Evolutionary conservation across 2,113 vertebrate species (phyloP).

Genomic region (Poeciliopsis occidentalis): DNA sequence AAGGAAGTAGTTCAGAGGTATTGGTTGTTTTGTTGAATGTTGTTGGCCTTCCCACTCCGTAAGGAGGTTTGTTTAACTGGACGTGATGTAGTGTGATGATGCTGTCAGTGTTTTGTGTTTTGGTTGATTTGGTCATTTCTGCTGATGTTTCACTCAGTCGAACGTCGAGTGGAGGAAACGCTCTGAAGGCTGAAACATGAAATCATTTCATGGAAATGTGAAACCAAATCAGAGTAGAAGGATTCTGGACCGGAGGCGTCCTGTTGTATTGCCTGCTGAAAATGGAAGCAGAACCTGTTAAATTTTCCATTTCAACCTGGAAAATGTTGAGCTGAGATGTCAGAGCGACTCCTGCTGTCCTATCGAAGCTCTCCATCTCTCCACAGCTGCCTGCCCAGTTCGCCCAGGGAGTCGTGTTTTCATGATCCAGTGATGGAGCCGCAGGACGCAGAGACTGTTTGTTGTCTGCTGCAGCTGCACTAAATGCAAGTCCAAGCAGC

Average conservation of each 20-base stretch:
- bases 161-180: background rate
- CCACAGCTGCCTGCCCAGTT: background rate
- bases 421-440: conserved; percentile 12
- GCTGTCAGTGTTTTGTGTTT: conserved; percentile 54
- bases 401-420: conserved; percentile 26
- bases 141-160: conserved; percentile 10
- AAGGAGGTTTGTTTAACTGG: conserved; percentile 50
- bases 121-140: conserved; percentile 43
- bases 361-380: conserved; percentile 1
- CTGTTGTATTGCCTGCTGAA: background rate
- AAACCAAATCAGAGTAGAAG: background rate
- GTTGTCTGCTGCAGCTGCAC: conserved; percentile 6
- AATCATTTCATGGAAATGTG: background rate
- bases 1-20: no score
- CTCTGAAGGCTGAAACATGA: background rate
- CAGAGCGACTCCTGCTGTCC: background rate
- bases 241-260: background rate
- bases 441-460: conserved; percentile 1
- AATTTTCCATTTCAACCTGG: background rate
- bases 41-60: no score
- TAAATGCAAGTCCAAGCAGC: conserved; percentile 5
- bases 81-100: conserved; percentile 64
- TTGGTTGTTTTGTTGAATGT: background rate
- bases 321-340: background rate
- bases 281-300: background rate